phyloP scores from a whole-genome alignment of 2,113 vertebrate genomes.

The Meleagris gallopavo region DNA sequence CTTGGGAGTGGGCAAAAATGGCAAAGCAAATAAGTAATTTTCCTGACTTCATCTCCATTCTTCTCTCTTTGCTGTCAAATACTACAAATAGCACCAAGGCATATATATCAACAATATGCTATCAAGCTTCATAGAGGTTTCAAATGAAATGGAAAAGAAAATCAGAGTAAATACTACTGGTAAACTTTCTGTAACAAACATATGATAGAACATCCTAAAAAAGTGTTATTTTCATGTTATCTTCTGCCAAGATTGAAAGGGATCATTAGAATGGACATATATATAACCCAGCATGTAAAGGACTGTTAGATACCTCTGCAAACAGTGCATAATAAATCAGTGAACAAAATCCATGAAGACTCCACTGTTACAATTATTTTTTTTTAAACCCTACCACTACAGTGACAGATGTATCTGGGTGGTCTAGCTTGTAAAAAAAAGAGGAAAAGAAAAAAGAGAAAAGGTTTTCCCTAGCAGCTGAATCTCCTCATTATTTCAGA shows the following conservation, averaged over 20 bases:
- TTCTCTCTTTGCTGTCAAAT: neutral
- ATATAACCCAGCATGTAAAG: slow-evolving; percentile 14
- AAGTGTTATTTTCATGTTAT: slow-evolving; percentile 35
- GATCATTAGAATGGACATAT: slow-evolving; percentile 21
- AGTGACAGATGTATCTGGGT: slow-evolving; percentile 22
- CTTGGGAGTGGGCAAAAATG: neutral
- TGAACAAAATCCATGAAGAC: slow-evolving; percentile 26
- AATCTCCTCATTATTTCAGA: slow-evolving; percentile 63
- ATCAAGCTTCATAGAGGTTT: neutral
- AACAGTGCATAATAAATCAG: neutral
- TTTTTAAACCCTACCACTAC: neutral
- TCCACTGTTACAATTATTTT: neutral
- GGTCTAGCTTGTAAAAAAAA: neutral
- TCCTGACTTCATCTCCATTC: neutral
- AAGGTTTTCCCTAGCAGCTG: slow-evolving; percentile 20
- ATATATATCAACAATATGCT: neutral
- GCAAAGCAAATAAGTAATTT: neutral
- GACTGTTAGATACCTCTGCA: neutral
- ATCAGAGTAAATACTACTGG: slow-evolving; percentile 6
- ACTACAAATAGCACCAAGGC: neutral
- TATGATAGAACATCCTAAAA: slow-evolving; percentile 16
- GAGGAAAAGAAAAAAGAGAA: neutral
- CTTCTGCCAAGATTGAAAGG: slow-evolving; percentile 19
- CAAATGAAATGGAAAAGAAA: slow-evolving; percentile 20
- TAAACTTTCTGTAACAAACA: slow-evolving; percentile 28